Evolutionary conservation across 2,888 invertebrate species (phyloP).

Genomic region (Halictus quadricinctus): DNA sequence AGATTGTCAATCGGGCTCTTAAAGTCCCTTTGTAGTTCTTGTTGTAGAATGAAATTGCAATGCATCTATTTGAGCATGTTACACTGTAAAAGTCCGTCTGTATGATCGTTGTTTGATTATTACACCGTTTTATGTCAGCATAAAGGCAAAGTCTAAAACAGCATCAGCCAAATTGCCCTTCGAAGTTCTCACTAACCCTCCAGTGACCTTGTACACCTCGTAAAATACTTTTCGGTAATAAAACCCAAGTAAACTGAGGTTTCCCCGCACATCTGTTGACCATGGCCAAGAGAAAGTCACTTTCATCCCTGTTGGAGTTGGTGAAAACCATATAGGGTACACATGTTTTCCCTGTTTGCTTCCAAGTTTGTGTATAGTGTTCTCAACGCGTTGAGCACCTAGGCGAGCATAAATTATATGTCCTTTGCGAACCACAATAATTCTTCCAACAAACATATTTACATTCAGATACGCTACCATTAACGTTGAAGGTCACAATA

Average conservation of each 20-base stretch:
- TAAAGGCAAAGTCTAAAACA: not conserved
- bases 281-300: slow-evolving; percentile 14
- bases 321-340: not conserved
- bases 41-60: not conserved
- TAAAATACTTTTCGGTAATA: not conserved
- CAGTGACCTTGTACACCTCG: not conserved
- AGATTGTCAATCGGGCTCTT: not conserved
- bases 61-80: not conserved
- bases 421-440: not conserved
- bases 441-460: not conserved
- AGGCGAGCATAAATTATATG: not conserved
- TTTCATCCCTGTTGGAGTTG: slow-evolving; percentile 11
- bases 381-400: not conserved
- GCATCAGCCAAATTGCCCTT: not conserved
- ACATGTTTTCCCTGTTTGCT: not conserved
- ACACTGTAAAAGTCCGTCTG: not conserved
- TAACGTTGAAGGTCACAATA: not conserved
- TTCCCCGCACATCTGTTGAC: not conserved
- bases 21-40: not conserved
- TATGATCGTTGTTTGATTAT: not conserved
- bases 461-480: not conserved
- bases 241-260: slow-evolving; percentile 2
- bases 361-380: not conserved
- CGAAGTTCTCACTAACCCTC: too few relatives aligned
- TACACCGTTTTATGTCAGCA: not conserved